Conservation (phyloP, 2,797 vertebrate genomes). For the Lacerta agilis region DNA sequence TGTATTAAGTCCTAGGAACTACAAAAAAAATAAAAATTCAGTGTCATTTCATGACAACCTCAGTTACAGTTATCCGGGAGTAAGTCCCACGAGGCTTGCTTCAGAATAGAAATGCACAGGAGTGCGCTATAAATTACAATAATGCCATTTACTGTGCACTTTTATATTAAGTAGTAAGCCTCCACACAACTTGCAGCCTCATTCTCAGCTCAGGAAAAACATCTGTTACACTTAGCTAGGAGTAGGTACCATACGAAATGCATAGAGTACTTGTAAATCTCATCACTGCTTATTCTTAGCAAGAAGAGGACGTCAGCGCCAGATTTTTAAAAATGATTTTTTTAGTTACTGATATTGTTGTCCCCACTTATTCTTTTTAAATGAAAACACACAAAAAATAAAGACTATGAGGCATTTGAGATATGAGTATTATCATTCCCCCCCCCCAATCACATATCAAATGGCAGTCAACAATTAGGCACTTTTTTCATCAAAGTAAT, state of each 20-base stretch:
- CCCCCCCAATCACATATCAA: not conserved
- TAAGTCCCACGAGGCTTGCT: not conserved
- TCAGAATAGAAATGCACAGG: not conserved
- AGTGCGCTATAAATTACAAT: no score
- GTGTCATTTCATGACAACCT: conserved; percentile 18
- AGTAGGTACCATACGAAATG: no score
- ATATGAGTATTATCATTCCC: conserved; percentile 5
- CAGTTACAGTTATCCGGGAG: conserved; percentile 6
- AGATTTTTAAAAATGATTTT: conserved; percentile 22
- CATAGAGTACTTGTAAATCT: not conserved
- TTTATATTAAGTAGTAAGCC: no score
- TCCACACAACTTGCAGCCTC: no score
- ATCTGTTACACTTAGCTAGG: no score
- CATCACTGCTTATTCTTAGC: not conserved
- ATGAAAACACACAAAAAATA: conserved; percentile 5
- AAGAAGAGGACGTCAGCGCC: not conserved
- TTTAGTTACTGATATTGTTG: conserved; percentile 14
- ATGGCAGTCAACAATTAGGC: not conserved
- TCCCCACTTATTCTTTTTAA: not conserved
- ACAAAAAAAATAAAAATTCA: conserved; percentile 33
- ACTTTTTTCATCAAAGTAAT: not conserved
- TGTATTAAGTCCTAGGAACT: conserved; percentile 41
- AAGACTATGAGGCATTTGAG: not conserved
- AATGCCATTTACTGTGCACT: no score
- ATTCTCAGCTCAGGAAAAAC: no score